A percentile compares a stretch with the other conserved stretches of the same genome.
Conservation (phyloP, 2,113 vertebrate genomes). For the Pomatorhinus ruficollis region DNA sequence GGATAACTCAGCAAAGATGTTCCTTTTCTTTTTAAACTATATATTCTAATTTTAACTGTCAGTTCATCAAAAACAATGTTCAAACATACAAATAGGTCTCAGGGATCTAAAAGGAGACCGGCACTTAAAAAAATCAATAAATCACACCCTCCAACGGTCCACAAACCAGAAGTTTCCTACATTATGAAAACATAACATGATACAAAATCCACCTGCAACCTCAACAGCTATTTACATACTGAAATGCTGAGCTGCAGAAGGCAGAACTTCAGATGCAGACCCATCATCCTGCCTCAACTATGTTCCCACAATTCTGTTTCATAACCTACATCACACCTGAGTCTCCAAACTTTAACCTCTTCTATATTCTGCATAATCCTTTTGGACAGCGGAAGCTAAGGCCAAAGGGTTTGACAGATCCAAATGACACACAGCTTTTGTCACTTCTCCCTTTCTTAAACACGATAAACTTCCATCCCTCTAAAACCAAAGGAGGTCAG, state of each 20-base stretch:
- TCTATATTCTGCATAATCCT: background rate
- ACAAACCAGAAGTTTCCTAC: background rate
- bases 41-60: background rate
- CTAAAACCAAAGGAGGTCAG: background rate
- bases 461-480: background rate
- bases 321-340: background rate
- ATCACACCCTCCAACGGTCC: background rate
- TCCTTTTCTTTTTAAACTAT: background rate
- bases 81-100: background rate
- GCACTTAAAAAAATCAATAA: background rate
- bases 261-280: background rate
- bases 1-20: background rate
- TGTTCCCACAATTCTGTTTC: background rate
- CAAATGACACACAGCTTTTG: background rate
- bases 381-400: background rate
- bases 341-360: background rate
- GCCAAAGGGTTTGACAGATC: background rate
- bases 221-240: background rate
- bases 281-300: background rate
- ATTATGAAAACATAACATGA: background rate
- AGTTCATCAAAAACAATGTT: background rate
- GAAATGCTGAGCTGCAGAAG: background rate
- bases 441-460: background rate
- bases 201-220: background rate
- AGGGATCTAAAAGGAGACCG: background rate